These are phyloP conservation scores for Pediacus dermestoides DNA, from an alignment of 2,888 invertebrate species.

Conservation along the genomic window DNA sequence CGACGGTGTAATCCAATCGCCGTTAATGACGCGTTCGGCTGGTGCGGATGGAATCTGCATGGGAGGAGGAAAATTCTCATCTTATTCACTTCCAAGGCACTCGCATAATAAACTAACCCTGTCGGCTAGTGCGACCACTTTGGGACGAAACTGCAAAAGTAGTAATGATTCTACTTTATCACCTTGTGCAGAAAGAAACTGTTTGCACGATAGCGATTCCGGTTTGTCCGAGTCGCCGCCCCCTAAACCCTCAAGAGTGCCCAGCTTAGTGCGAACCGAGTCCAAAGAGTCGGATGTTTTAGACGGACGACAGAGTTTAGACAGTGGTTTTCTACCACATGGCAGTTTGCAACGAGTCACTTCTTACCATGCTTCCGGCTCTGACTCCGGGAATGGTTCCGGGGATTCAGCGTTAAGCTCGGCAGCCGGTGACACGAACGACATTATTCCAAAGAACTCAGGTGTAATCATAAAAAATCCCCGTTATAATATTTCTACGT, in stretches of 20 bases:
- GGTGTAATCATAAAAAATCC: conserved; percentile 70
- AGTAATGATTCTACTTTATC: conserved; percentile 58
- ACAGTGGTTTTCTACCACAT: conserved; percentile 42
- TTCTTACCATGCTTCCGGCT: conserved; percentile 77
- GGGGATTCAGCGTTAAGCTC: conserved; percentile 78
- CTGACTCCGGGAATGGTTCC: conserved; percentile 86
- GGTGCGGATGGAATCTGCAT: conserved; percentile 42
- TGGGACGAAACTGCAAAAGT: conserved; percentile 55
- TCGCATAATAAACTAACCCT: conserved; percentile 53
- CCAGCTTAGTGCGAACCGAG: conserved; percentile 50
- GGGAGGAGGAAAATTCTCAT: conserved; percentile 52
- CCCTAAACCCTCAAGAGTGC: conserved; percentile 65
- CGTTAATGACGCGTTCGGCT: conserved; percentile 49
- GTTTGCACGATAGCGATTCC: conserved; percentile 53
- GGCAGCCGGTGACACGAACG: conserved; percentile 47
- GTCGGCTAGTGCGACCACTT: conserved; percentile 51
- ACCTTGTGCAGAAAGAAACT: conserved; percentile 58
- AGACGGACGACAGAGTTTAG: conserved; percentile 35
- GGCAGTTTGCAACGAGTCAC: conserved; percentile 53
- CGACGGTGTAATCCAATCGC: conserved; percentile 63
- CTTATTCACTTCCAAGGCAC: conserved; percentile 56
- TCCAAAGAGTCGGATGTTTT: conserved; percentile 42
- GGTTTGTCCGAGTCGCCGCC: conserved; percentile 56
- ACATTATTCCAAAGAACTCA: conserved; percentile 26
- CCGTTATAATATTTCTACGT: conserved; percentile 58